phyloP scores from a whole-genome alignment of 2,888 invertebrate species.

The Nemurella pictetii region DNA sequence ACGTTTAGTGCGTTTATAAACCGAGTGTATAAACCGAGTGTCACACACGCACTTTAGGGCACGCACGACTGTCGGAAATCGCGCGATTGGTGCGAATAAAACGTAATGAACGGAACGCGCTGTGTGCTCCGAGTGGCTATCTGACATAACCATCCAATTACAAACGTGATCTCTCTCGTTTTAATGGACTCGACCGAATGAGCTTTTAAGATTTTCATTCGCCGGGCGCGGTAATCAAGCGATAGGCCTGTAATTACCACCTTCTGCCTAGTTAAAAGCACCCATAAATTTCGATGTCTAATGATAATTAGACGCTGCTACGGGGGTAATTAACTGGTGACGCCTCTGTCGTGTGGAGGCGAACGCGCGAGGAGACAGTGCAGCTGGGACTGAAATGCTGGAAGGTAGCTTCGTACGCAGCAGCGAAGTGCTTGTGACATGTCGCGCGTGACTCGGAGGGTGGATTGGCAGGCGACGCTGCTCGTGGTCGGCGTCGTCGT shows the following conservation, averaged over 20 bases:
- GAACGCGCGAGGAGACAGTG: slow-evolving; percentile 17
- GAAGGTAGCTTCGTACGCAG: neutral
- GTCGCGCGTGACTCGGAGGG: neutral
- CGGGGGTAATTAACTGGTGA: slow-evolving; percentile 20
- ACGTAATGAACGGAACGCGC: neutral
- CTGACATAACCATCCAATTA: neutral
- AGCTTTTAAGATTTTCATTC: neutral
- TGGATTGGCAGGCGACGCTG: neutral
- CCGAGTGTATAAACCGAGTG: too few relatives aligned
- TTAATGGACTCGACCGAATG: neutral
- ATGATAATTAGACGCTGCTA: slow-evolving; percentile 17
- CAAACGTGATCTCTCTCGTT: neutral
- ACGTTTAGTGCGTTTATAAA: too few relatives aligned
- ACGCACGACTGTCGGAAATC: neutral
- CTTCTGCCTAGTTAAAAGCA: neutral
- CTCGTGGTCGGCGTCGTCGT: neutral
- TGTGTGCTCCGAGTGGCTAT: neutral
- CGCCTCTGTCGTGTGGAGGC: slow-evolving; percentile 21
- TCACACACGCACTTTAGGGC: too few relatives aligned
- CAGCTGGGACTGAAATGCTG: neutral
- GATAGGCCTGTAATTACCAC: neutral
- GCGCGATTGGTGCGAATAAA: neutral
- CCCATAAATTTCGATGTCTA: slow-evolving; percentile 11
- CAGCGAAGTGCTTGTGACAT: neutral
- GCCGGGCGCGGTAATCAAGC: neutral